Conservation (phyloP, 2,888 invertebrate species). For the Scaeva pyrastri region DNA sequence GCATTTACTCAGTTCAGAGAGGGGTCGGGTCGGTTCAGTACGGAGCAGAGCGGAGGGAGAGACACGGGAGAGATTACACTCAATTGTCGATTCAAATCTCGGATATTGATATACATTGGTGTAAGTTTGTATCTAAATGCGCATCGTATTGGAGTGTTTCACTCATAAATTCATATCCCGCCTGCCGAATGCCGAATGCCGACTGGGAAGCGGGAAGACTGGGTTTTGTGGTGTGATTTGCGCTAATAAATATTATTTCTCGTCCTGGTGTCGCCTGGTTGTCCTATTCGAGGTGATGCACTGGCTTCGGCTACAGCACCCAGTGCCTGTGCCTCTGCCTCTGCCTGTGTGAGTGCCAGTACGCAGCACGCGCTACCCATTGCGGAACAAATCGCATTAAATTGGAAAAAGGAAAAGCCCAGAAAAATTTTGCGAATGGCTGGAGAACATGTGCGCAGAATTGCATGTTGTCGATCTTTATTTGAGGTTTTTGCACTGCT, state of each 20-base stretch:
- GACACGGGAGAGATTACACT: conserved; percentile 56
- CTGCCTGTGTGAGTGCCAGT: too few relatives aligned
- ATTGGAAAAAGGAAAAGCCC: conserved; percentile 56
- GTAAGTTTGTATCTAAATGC: conserved; percentile 59
- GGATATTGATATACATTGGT: background rate
- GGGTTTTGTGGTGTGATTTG: conserved; percentile 66
- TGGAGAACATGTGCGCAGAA: conserved; percentile 70
- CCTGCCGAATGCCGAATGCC: background rate
- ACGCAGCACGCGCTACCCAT: conserved; percentile 50
- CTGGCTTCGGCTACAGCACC: conserved; percentile 7
- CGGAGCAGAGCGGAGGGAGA: background rate
- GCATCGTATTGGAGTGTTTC: conserved; percentile 54
- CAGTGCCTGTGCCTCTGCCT: too few relatives aligned
- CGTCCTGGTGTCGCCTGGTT: conserved; percentile 43
- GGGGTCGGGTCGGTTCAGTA: too few relatives aligned
- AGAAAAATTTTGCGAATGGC: conserved; percentile 59
- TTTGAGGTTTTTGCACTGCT: conserved; percentile 51
- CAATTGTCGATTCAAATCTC: conserved; percentile 69
- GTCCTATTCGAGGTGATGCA: conserved; percentile 58
- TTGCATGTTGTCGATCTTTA: conserved; percentile 71
- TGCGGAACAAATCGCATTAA: conserved; percentile 74
- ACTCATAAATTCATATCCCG: conserved; percentile 70
- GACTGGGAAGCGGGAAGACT: conserved; percentile 13
- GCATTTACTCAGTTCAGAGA: conserved; percentile 16
- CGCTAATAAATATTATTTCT: conserved; percentile 68